phyloP scores from a whole-genome alignment of 2,797 vertebrate species.

The Monodelphis domestica region DNA sequence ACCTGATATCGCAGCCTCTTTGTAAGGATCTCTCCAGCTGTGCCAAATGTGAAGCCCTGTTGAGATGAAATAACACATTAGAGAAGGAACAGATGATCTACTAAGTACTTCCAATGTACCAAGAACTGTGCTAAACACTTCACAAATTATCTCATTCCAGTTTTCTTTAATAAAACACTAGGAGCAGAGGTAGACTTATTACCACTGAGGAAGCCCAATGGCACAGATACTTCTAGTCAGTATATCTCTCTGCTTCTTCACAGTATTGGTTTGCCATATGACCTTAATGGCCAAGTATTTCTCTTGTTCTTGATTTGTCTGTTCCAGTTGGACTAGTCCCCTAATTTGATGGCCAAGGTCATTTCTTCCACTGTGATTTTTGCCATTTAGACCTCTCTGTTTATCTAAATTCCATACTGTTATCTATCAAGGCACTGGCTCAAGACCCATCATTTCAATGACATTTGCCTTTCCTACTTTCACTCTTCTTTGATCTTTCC shows the following conservation, averaged over 20 bases:
- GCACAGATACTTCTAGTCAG: neutral
- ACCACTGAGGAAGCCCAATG: neutral
- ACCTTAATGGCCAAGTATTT: neutral
- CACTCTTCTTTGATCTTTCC: neutral
- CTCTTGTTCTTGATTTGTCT: neutral
- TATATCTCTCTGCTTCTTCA: neutral
- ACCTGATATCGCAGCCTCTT: conserved; percentile 88
- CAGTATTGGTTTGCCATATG: neutral
- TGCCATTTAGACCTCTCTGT: neutral
- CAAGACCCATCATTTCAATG: neutral
- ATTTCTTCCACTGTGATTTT: neutral
- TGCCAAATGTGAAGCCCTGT: conserved; percentile 87
- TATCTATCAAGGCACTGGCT: neutral
- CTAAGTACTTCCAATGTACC: neutral
- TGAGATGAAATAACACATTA: neutral
- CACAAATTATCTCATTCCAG: conserved; percentile 3
- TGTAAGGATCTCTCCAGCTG: conserved; percentile 92
- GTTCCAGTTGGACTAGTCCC: neutral
- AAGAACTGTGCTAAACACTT: neutral
- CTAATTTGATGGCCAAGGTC: neutral
- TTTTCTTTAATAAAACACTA: neutral
- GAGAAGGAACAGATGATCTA: neutral
- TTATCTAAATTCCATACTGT: neutral
- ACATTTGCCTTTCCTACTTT: neutral
- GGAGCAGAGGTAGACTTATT: neutral